Evolutionary conservation across 2,113 vertebrate genomes (phyloP).

Genomic region (Macquaria ambigua): DNA sequence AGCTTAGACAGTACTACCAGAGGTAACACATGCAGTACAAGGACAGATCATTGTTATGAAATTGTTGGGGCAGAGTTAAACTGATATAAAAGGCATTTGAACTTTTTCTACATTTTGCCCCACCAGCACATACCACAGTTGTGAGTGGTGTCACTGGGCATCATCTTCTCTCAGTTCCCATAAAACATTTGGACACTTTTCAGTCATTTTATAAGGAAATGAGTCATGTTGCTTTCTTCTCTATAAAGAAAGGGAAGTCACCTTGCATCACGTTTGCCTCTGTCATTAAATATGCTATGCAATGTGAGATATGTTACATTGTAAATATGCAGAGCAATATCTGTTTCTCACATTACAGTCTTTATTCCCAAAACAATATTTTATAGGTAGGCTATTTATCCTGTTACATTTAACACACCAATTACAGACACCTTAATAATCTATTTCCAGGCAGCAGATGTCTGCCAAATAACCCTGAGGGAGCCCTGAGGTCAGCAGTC

Average conservation of each 20-base stretch:
- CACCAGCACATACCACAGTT: neutral
- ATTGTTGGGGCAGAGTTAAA: neutral
- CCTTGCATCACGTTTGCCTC: neutral
- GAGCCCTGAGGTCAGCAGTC: slow-evolving; percentile 33
- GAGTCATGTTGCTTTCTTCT: neutral
- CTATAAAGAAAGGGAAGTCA: neutral
- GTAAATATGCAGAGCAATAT: neutral
- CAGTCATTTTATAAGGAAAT: neutral
- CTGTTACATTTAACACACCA: neutral
- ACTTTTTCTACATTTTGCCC: neutral
- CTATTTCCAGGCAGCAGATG: slow-evolving; percentile 7
- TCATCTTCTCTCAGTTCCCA: neutral
- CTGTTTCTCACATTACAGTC: neutral
- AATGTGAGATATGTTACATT: neutral
- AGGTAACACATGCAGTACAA: neutral
- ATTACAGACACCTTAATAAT: neutral
- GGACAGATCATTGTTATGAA: neutral
- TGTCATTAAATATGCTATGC: neutral
- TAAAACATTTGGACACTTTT: neutral
- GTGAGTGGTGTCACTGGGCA: neutral
- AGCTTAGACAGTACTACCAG: neutral
- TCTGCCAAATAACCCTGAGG: neutral
- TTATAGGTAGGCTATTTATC: neutral
- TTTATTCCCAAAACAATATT: neutral
- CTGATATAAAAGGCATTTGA: neutral